These are phyloP conservation scores for Mionectes macconnelli DNA, from an alignment of 2,113 vertebrate species.

Conservation along the genomic window DNA sequence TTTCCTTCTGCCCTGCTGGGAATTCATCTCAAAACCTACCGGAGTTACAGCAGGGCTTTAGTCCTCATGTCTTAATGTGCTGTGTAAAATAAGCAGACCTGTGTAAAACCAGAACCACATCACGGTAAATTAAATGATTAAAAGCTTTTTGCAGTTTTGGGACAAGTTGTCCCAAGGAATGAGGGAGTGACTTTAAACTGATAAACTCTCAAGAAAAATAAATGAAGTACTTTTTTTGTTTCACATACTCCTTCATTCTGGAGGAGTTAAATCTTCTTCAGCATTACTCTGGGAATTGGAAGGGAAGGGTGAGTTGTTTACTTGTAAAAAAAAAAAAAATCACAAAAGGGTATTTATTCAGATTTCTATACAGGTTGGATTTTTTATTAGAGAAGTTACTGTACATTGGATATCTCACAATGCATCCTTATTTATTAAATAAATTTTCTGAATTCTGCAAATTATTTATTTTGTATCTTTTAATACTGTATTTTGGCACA, in stretches of 20 bases:
- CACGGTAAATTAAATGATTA: background rate
- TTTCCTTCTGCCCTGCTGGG: background rate
- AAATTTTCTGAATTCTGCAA: background rate
- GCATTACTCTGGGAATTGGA: background rate
- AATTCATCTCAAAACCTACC: background rate
- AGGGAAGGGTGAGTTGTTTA: background rate
- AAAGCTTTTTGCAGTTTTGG: background rate
- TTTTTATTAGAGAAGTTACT: background rate
- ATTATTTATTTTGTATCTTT: constrained; percentile 68
- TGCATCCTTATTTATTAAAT: constrained; percentile 48
- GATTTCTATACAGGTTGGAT: background rate
- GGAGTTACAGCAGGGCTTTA: background rate
- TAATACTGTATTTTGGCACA: constrained; percentile 49
- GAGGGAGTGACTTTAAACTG: background rate
- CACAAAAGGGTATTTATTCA: background rate
- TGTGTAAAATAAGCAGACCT: background rate
- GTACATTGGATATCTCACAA: constrained; percentile 7
- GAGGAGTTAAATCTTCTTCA: background rate
- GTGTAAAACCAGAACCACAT: background rate
- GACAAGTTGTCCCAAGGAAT: background rate
- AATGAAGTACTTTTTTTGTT: background rate
- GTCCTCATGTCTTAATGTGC: background rate
- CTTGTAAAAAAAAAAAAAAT: background rate
- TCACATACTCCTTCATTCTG: background rate
- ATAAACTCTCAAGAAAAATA: background rate